Conservation (phyloP, 2,797 vertebrate genomes). For the Tragelaphus eurycerus region DNA sequence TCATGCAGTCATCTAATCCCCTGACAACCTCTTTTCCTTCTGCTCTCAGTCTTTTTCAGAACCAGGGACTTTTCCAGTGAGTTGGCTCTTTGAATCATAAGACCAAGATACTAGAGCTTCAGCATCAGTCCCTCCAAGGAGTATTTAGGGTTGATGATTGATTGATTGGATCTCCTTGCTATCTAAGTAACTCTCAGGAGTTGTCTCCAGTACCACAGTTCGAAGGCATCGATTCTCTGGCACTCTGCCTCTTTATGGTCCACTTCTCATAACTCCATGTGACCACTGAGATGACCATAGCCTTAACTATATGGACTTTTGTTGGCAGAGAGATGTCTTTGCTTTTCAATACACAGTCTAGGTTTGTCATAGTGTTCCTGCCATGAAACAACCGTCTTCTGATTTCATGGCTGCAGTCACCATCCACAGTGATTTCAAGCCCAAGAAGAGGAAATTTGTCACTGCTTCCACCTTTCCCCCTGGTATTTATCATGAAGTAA, state of each 20-base stretch:
- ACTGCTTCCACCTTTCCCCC: not conserved
- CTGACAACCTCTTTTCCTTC: not conserved
- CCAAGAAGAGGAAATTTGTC: not conserved
- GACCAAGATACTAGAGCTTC: not conserved
- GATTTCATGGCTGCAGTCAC: not conserved
- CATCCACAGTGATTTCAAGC: not conserved
- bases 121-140: not conserved
- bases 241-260: not conserved
- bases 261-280: not conserved
- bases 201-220: not conserved
- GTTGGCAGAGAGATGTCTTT: not conserved
- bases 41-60: not conserved
- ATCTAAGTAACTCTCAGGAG: not conserved
- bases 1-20: not conserved
- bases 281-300: not conserved
- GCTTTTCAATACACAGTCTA: not conserved
- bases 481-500: not conserved
- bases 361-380: not conserved
- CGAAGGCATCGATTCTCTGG: not conserved
- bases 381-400: accelerated
- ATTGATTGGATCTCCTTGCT: not conserved
- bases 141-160: not conserved
- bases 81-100: not conserved
- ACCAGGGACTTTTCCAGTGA: not conserved
- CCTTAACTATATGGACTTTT: not conserved